Conservation (phyloP, 2,113 vertebrate species). For the Gulo gulo region DNA sequence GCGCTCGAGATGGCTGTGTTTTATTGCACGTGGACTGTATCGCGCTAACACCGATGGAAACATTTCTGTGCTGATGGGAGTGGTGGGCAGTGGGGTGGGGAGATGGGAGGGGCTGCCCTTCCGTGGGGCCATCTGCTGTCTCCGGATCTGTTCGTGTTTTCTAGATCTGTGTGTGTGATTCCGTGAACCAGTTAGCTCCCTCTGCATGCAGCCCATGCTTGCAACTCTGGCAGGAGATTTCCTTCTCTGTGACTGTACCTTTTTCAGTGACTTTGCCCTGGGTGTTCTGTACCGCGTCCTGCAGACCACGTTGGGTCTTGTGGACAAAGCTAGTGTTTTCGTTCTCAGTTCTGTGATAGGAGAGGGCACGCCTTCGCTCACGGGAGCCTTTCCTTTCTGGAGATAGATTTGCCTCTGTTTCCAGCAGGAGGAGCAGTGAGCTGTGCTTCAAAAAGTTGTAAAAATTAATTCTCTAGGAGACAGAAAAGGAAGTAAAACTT, state of each 20-base stretch:
- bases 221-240: background rate
- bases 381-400: background rate
- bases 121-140: fast-evolving
- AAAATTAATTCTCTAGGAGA: background rate
- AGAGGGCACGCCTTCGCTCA: background rate
- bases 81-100: background rate
- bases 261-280: background rate
- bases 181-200: background rate
- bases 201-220: fast-evolving
- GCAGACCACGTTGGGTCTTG: fast-evolving
- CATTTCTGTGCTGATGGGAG: background rate
- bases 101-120: background rate
- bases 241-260: background rate
- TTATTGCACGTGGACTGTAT: background rate
- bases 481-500: background rate
- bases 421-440: conserved; percentile 60
- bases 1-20: background rate
- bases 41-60: background rate
- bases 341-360: background rate
- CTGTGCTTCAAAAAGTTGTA: background rate
- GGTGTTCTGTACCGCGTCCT: background rate
- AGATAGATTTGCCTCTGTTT: background rate
- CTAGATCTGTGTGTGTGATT: fast-evolving
- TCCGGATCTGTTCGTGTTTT: fast-evolving
- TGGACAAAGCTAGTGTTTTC: fast-evolving